These are phyloP conservation scores for Ditylenchus weischeri DNA, from an alignment of 2,888 invertebrate genomes.

Conservation along the genomic window DNA sequence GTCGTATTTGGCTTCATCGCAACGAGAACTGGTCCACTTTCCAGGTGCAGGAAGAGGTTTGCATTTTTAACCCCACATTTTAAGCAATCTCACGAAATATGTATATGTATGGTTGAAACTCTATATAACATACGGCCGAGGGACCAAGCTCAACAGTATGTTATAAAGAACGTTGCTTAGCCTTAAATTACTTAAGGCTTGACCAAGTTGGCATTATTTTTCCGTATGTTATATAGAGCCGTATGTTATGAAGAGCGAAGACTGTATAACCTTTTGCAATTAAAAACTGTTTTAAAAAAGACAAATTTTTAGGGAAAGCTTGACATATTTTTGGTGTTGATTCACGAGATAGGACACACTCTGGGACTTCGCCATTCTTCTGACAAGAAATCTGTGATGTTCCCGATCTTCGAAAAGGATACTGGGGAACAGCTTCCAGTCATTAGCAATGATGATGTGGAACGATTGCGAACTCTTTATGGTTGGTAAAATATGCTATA, in stretches of 20 bases:
- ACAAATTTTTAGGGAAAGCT: conserved; percentile 18
- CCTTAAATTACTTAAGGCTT: too few relatives aligned
- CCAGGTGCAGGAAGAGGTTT: conserved; percentile 29
- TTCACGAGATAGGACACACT: conserved; percentile 53
- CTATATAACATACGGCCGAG: too few relatives aligned
- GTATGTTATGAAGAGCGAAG: too few relatives aligned
- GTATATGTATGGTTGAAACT: too few relatives aligned
- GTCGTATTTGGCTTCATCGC: conserved; percentile 25
- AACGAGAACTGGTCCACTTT: conserved; percentile 34
- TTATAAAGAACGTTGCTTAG: too few relatives aligned
- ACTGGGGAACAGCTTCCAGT: conserved; percentile 24
- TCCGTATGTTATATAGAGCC: too few relatives aligned
- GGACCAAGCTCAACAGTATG: too few relatives aligned
- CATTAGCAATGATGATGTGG: conserved; percentile 35
- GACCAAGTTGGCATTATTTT: too few relatives aligned
- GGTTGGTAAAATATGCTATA: conserved; percentile 27
- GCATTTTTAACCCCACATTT: too few relatives aligned
- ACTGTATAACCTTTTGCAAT: too few relatives aligned
- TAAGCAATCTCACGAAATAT: conserved; percentile 8
- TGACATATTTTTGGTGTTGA: conserved; percentile 35
- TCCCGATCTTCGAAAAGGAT: conserved; percentile 45
- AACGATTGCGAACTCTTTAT: conserved; percentile 42
- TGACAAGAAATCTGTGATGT: conserved; percentile 48
- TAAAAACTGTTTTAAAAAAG: not conserved
- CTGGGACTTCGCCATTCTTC: conserved; percentile 48